phyloP scores from a whole-genome alignment of 2,797 vertebrate genomes.

The Synaphobranchus kaupii region DNA sequence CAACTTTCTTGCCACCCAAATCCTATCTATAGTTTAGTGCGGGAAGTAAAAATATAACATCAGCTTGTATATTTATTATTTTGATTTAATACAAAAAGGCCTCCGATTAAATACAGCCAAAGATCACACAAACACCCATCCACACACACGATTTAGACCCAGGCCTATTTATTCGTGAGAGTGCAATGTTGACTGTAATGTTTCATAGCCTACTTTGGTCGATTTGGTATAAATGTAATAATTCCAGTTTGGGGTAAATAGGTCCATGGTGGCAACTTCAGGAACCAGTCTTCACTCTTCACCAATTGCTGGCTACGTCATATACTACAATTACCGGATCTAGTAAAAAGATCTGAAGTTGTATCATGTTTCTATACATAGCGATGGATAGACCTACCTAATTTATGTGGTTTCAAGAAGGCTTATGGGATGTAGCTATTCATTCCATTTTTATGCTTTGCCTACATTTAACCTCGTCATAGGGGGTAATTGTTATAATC shows the following conservation, averaged over 20 bases:
- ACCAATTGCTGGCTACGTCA: too few species aligned
- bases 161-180: too few species aligned
- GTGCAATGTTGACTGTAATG: neutral
- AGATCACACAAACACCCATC: too few species aligned
- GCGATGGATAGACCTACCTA: neutral
- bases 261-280: neutral
- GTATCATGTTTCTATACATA: neutral
- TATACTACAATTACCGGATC: neutral
- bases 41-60: neutral
- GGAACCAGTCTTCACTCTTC: neutral
- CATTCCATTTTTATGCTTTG: neutral
- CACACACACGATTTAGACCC: too few species aligned
- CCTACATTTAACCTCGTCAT: neutral
- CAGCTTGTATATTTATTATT: neutral
- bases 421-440: neutral
- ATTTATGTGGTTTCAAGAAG: neutral
- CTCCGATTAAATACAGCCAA: neutral
- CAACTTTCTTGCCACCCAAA: neutral
- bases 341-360: neutral
- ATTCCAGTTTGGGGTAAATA: neutral
- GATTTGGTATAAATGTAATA: neutral
- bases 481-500: neutral
- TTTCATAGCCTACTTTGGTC: neutral
- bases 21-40: neutral
- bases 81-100: neutral